Percentiles rank a stretch among this genome's conserved stretches.
Conservation (phyloP, 2,797 vertebrate genomes). For the Takifugu rubripes region DNA sequence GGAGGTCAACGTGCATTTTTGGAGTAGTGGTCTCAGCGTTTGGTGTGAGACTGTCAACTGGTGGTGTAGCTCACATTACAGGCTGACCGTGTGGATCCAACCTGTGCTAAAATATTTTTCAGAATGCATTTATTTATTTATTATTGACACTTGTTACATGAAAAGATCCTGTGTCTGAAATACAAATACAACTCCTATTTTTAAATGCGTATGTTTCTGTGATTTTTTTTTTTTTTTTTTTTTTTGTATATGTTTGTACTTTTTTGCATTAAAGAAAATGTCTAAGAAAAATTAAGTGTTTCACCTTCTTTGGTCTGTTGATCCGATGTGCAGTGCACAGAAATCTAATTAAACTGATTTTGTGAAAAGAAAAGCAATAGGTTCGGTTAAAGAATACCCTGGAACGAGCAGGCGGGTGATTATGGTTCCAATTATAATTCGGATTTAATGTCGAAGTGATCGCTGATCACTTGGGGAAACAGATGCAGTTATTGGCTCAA, state of each 20-base stretch:
- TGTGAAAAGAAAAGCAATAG: not conserved
- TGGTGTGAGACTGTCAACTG: slow-evolving; percentile 68
- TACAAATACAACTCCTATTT: slow-evolving; percentile 95
- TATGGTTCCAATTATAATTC: slow-evolving; percentile 9
- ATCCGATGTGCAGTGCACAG: not conserved
- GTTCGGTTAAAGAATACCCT: slow-evolving; percentile 1
- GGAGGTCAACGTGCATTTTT: slow-evolving; percentile 69
- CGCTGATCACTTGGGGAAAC: slow-evolving; percentile 42
- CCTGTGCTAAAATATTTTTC: slow-evolving; percentile 73
- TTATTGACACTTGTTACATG: slow-evolving; percentile 88
- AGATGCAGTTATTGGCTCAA: slow-evolving; percentile 41
- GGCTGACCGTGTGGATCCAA: slow-evolving; percentile 76
- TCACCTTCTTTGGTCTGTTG: not conserved
- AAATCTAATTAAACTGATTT: not conserved
- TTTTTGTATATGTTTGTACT: slow-evolving; percentile 94
- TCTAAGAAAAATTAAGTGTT: slow-evolving; percentile 50
- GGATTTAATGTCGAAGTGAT: slow-evolving; percentile 33
- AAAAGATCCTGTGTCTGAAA: slow-evolving; percentile 90
- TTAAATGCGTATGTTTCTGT: slow-evolving; percentile 81
- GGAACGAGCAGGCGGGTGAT: slow-evolving; percentile 7
- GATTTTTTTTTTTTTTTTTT: slow-evolving; percentile 38
- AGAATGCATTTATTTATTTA: slow-evolving; percentile 99
- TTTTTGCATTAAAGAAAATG: slow-evolving; percentile 96
- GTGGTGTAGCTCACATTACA: slow-evolving; percentile 67
- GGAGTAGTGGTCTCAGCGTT: slow-evolving; percentile 35